Evolutionary conservation across 2,113 vertebrate species (phyloP), one percentile per base, ranked within the genome.

Genomic region (Eclectus roratus): DNA sequence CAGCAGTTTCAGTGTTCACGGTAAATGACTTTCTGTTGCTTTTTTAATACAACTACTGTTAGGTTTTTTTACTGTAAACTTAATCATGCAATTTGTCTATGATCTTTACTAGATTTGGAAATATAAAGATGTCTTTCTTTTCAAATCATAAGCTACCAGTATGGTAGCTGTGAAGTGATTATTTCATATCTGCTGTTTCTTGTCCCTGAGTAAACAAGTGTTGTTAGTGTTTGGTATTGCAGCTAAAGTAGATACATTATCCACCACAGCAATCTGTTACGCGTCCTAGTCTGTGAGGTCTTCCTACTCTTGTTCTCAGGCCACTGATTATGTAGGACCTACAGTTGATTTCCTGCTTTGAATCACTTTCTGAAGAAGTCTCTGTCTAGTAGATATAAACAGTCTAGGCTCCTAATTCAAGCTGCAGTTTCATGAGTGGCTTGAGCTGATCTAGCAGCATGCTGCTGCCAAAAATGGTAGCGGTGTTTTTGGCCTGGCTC

Each of bases 221-320:
- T 3, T 69, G 27, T 39, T 74, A 7, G 4, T 47, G 5, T 82
- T 74, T 35, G 10, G 10, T 60, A 21, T 69, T 72, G 31, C 24
- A 53, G 69, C 44, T n/a, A 37, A 21, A 17, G 49, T 17, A 29
- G 39, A 8, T 70, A 7, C 2, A 0, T 76, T 35, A 14, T 31
- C 15, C 13, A 28, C 16, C 2, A 1, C 17, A 49, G 41, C 16
- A 68, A 9, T 35, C 33, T 37, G 6, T 33, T 65, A 39, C 0
- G 0, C 7, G 31, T 65, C 41, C 13, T n/a, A 6, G 17, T 53
- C 56, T 49, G 29, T 31, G 29, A n/a, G 13, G 9, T 65, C 11
- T 80, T 53, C 9, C 77, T 49, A 11, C 10, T 8, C 18, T 37
- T 35, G 8, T n/a, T 9, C 24, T 53, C 24, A 46, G 21, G 49